Base-by-base conservation (phyloP, 2,888 invertebrate genomes). In the Diaperis boleti region DNA sequence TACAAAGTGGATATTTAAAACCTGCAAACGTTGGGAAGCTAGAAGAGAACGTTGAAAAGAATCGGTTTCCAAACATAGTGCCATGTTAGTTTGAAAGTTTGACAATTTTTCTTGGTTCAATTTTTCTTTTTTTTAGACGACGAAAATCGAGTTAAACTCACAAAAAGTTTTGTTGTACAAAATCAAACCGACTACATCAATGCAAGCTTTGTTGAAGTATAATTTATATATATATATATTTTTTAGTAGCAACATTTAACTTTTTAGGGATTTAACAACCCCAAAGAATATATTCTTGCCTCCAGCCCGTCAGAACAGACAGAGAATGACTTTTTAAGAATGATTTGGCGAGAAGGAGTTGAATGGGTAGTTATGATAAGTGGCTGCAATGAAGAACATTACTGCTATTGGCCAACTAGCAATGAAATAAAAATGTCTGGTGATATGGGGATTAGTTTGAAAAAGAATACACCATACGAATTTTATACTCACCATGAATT, bases 191-290 rank as follows among this genome's bases (percentile, higher is more conserved):
- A 49, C 20, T 50, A 50, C 13, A 50, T 50, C 13, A 50, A 50
- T 11, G 50, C 50, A 11, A 50, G 50, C 39, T 54, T 39, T 15
- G 7, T 54, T 5, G 10, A 13, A 10, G 47, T n/a, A n/a, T n/a
- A n/a, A n/a, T n/a, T n/a, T n/a, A n/a, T n/a, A n/a, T n/a, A n/a
- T n/a, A n/a, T n/a, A n/a, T n/a, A n/a, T n/a, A n/a, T n/a, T n/a
- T n/a, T n/a, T n/a, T n/a, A n/a, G n/a, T n/a, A n/a, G n/a, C n/a
- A n/a, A n/a, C 3, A 33, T 1, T 3, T 33, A n/a, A 5, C 1
- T 11, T 69, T 68, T 62, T 65, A 66, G 64, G 64, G 69, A 47
- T 62, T 65, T 67, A 62, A 60, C 44, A 65, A 65, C 60, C 62
- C 2, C 1, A 17, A 20, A 17, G 50, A 50, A 14, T 50, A 50